These are phyloP conservation scores for Oryzias dopingdopingensis DNA, from an alignment of 2,797 vertebrate species.

Conservation along the genomic window DNA sequence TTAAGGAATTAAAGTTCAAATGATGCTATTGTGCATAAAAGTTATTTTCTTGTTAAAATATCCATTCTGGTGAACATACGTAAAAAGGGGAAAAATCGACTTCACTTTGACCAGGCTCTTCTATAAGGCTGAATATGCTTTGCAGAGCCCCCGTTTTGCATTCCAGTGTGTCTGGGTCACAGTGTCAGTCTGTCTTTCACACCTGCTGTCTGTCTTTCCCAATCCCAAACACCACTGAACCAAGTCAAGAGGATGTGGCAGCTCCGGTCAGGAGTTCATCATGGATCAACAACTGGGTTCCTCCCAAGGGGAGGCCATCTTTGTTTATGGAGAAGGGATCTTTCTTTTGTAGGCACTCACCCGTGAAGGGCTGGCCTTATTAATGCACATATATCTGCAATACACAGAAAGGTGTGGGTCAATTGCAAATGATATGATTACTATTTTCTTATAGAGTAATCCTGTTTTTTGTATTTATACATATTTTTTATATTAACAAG, in stretches of 20 bases:
- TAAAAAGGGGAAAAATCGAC: conserved; percentile 38
- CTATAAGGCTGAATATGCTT: conserved; percentile 44
- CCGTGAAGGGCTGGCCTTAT: conserved; percentile 52
- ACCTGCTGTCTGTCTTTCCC: conserved; percentile 51
- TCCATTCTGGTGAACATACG: conserved; percentile 36
- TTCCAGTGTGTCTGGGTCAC: conserved; percentile 66
- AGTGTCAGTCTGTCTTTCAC: conserved; percentile 53
- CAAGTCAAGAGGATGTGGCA: conserved; percentile 63
- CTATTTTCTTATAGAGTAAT: neutral
- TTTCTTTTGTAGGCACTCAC: conserved; percentile 31
- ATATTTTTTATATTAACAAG: no score
- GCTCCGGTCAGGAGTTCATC: conserved; percentile 69
- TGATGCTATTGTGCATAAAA: conserved; percentile 1
- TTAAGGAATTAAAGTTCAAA: no score
- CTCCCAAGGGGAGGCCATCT: conserved; percentile 43
- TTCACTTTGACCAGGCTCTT: conserved; percentile 44
- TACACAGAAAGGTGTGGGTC: conserved; percentile 18
- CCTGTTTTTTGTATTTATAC: no score
- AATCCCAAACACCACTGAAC: conserved; percentile 46
- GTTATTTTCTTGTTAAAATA: conserved; percentile 44
- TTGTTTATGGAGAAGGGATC: conserved; percentile 54
- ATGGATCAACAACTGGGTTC: conserved; percentile 65
- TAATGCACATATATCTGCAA: conserved; percentile 55
- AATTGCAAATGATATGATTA: conserved; percentile 37
- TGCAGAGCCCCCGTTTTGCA: conserved; percentile 60